A percentile compares a stretch with the other conserved stretches of the same genome.
Evolutionary conservation across 2,113 vertebrate genomes (phyloP).

Genomic region (Eptatretus burgeri): DNA sequence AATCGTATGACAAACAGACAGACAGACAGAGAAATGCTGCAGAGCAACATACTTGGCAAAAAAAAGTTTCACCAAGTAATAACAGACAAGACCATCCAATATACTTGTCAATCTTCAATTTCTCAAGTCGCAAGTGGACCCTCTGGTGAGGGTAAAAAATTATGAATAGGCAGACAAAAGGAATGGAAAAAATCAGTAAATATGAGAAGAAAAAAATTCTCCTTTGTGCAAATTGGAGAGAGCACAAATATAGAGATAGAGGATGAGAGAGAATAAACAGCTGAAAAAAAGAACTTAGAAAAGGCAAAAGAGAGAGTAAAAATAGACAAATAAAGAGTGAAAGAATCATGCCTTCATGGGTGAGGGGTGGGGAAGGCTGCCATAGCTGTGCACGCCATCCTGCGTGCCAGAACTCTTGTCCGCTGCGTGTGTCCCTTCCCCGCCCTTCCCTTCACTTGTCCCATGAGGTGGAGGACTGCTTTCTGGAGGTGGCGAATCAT

Average conservation of each 20-base stretch:
- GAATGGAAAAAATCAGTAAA: background rate
- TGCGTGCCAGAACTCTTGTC: conserved; percentile 79
- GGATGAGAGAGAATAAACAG: background rate
- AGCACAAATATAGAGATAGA: background rate
- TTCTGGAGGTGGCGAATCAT: conserved; percentile 46
- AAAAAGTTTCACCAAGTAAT: too few species aligned
- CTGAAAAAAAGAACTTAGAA: background rate
- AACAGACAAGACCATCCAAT: too few species aligned
- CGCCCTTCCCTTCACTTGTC: conserved; percentile 29
- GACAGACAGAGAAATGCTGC: too few species aligned
- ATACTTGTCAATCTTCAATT: too few species aligned
- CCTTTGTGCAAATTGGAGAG: too few species aligned
- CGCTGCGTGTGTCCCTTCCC: conserved; percentile 61
- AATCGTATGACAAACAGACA: too few species aligned
- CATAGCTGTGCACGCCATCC: conserved; percentile 69
- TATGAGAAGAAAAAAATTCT: background rate
- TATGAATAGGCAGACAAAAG: too few species aligned
- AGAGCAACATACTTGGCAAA: too few species aligned
- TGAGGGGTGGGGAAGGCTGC: conserved; percentile 73
- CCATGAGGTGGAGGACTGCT: conserved; percentile 39
- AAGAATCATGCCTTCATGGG: conserved; percentile 38
- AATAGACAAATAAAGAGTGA: background rate
- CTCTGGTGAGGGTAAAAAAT: too few species aligned
- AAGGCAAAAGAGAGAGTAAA: background rate
- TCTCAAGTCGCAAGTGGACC: too few species aligned